Evolutionary conservation across 1,140 invertebrate species (phyloP), one percentile per base, ranked within the genome.

Genomic region (Caenorhabditis briggsae): DNA sequence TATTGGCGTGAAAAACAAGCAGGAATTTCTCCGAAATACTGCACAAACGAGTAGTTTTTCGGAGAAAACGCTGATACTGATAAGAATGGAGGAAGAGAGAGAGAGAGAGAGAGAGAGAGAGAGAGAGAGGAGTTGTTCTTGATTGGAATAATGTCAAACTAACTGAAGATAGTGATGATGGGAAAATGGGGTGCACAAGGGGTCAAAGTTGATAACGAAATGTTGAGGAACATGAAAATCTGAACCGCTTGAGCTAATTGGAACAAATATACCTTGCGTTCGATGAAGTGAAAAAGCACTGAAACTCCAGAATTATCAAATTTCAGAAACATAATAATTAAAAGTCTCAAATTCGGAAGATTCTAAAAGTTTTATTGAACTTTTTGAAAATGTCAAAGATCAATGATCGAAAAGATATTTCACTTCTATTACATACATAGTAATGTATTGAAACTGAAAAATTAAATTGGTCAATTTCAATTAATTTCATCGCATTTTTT

Each of bases 21-120:
- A 78, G 70, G 70, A 78, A 78, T 78, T 78, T 78, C 70, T 50
- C 46, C 70, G 70, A 78, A 78, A 78, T 14, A 14, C 33, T 78
- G 70, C 70, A 23, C 46, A 12, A n/a, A 1, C n/a, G 33, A 5
- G 41, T 16, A 70, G 33, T 5, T 78, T 78, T 78, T 78, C 70
- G 20, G 70, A 78, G 70, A 78, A 78, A 78, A 8, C 23, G 11
- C 16, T 58, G 56, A 11, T 11, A 50, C 46, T 78, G 70, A 78
- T 78, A 78, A 78, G 25, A n/a, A n/a, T n/a, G n/a, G 33, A 33
- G 33, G 3, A 3, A 33, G 33, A 33, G 33, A 33, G 33, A 11
- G 25, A 12, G 25, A 33, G 59, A 70, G 11, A n/a, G n/a, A n/a
- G 33, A 33, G 33, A 33, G 33, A 33, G 33, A 33, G 33, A 33